phyloP scores from a whole-genome alignment of 2,113 vertebrate species.

The Equus przewalskii region DNA sequence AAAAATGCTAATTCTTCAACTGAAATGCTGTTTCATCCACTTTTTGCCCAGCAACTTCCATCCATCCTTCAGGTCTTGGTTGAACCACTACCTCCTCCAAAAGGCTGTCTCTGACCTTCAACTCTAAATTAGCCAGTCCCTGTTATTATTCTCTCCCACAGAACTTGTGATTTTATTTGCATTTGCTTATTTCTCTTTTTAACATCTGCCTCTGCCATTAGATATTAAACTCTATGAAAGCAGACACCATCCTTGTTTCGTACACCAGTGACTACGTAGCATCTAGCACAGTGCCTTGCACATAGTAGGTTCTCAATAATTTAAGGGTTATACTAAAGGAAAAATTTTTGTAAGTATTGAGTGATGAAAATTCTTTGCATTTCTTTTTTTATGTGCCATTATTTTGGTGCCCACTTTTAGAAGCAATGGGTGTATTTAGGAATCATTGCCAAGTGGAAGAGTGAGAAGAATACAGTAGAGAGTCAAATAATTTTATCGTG shows the following conservation, averaged over 20 bases:
- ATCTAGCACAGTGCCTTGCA: neutral
- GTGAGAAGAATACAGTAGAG: neutral
- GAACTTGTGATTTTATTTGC: slow-evolving; percentile 7
- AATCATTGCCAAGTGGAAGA: neutral
- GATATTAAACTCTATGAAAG: neutral
- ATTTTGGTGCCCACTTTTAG: neutral
- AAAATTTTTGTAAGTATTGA: neutral
- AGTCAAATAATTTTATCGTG: neutral
- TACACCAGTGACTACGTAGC: neutral
- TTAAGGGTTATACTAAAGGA: neutral
- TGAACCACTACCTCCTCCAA: neutral
- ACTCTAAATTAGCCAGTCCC: neutral
- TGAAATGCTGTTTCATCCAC: neutral
- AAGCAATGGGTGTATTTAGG: neutral
- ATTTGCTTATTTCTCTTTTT: slow-evolving; percentile 35
- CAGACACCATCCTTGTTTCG: neutral
- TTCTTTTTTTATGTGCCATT: neutral
- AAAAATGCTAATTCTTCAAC: slow-evolving; percentile 22
- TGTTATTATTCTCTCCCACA: neutral
- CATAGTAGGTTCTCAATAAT: neutral
- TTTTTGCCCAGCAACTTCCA: neutral
- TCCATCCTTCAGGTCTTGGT: neutral
- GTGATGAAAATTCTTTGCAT: neutral
- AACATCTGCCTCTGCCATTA: neutral
- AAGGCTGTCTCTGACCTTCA: neutral